A percentile compares a stretch with the other conserved stretches of the same genome.
Conservation (phyloP, 2,888 invertebrate genomes). For the Lochmaea crataegi region DNA sequence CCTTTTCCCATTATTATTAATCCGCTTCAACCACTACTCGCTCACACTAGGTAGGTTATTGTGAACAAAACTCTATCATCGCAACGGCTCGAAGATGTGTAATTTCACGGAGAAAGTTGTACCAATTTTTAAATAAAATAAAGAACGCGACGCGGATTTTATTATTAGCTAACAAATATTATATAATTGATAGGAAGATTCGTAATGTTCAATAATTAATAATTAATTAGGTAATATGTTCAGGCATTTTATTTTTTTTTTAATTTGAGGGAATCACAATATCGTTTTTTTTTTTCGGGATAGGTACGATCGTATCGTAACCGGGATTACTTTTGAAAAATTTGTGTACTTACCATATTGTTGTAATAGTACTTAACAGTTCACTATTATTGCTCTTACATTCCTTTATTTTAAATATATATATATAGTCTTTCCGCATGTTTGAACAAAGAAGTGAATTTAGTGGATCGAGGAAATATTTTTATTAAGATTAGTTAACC, state of each 20-base stretch:
- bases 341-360: neutral
- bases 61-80: neutral
- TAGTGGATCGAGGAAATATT: constrained; percentile 1
- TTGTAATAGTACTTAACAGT: neutral
- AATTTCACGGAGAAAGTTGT: constrained; percentile 36
- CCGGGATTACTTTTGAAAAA: no score
- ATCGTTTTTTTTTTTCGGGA: no score
- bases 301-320: no score
- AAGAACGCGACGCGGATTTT: constrained; percentile 13
- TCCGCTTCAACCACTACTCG: neutral
- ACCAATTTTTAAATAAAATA: constrained; percentile 24
- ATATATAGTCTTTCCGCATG: constrained; percentile 30
- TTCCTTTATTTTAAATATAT: constrained; percentile 14
- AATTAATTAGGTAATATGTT: neutral
- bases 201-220: neutral
- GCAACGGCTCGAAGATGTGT: constrained; percentile 19
- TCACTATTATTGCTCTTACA: no score
- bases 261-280: no score
- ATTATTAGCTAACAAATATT: constrained; percentile 24
- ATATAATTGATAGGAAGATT: constrained; percentile 12
- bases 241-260: neutral
- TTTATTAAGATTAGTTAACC: neutral
- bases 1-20: constrained; percentile 30
- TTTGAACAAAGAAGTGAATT: constrained; percentile 23
- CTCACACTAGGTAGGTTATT: constrained; percentile 1